Base-by-base conservation (phyloP, 1,140 invertebrate species). In the Panagrolaimus sp. region DNA sequence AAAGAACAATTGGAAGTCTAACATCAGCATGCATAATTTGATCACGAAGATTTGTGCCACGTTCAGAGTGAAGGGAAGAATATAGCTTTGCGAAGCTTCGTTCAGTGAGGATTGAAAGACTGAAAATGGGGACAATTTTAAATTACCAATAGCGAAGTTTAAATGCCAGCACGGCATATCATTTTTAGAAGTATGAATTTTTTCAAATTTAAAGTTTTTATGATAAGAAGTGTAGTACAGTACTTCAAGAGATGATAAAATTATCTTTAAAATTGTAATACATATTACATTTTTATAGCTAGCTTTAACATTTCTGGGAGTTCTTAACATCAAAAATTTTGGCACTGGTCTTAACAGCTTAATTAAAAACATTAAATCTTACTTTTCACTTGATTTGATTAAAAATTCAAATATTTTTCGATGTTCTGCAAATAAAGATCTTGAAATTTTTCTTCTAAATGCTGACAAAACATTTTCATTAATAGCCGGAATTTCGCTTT, bases 331-430 rank as follows among this genome's bases (percentile, higher is more conserved):
- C n/a, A n/a, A n/a, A n/a, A n/a, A n/a, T n/a, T n/a, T n/a, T n/a
- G n/a, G n/a, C n/a, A n/a, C n/a, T n/a, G n/a, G n/a, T n/a, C n/a
- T n/a, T n/a, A n/a, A 65, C 65, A 14, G n/a, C 1, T 16, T 48
- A 48, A 45, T 16, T 3, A 4, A 7, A 16, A 71, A 72, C n/a
- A n/a, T n/a, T n/a, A 47, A 23, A 7, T 64, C 14, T 25, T 72
- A 71, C 1, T 20, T 63, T 9, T 74, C 14, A 16, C 13, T 9
- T 48, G 74, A 69, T 31, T 62, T n/a, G 1, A 70, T 63, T 16
- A 72, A 27, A 63, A 73, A 73, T 14, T 73, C 71, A 20, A 76
- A 73, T n/a, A 75, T 63, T 69, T 43, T 45, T 16, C 71, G 66
- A 65, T 73, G 72, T 47, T 73, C 72, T 25, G 20, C 61, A 44